Base-by-base conservation (phyloP, 2,888 invertebrate genomes). In the Lepetodrilus schrolli region DNA sequence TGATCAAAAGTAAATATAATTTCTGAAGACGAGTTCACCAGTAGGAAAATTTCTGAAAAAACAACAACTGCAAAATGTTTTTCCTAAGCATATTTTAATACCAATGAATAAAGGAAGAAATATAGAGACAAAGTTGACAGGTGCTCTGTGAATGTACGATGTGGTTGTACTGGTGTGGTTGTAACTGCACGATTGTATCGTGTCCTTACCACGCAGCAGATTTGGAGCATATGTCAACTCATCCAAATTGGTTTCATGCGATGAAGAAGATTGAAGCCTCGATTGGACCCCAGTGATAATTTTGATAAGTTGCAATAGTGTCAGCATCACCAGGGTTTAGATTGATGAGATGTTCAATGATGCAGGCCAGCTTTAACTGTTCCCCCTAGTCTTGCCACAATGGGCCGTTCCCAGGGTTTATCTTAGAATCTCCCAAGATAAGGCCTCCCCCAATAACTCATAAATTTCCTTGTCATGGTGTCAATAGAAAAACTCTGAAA, bases 221-320 rank as follows among this genome's bases (percentile, higher is more conserved):
- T 58, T 30, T 13, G 58, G 58, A 58, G 58, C 58, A 58, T 58
- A 58, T 58, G 58, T 58, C 58, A 58, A 58, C 58, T 43, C 58
- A 58, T 23, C 30, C 58, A 58, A 58, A 58, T 58, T 58, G 58
- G 21, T 58, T 58, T 30, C 58, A 58, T 58, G 58, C 30, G 58
- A 58, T 58, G 58, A 58, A 30, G 58, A 58, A 58, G 58, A 58
- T 58, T 58, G 58, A n/a, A 17, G 26, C 26, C 30, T 30, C n/a
- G 68, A 68, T 47, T 68, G 68, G 38, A 47, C 47, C 68, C 26
- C 13, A 47, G 68, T 43, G 68, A 68, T 68, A 68, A 68, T 68
- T 68, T 21, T 47, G 68, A 68, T 68, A 38, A 68, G 47, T 68
- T 47, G 68, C 38, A 30, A 47, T 43, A 23, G 68, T 68, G 68